Evolutionary conservation across 1,140 invertebrate species (phyloP).

Genomic region (Ptiloglossa arizonensis): DNA sequence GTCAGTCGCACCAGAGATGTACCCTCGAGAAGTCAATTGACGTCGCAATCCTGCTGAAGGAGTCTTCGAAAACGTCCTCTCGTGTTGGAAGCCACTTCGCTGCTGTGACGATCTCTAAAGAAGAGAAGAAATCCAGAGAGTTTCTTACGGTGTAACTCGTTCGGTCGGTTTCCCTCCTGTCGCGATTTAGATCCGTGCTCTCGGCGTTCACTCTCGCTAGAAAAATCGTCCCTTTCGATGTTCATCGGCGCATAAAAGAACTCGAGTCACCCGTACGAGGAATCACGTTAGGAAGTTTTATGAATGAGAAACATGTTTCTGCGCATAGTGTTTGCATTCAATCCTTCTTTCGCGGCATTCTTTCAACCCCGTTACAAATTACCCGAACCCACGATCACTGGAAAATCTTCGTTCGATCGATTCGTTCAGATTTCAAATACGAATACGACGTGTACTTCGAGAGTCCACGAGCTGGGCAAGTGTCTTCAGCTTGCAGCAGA

Average conservation of each 20-base stretch:
- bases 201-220: neutral
- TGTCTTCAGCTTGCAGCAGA: neutral
- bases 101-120: neutral
- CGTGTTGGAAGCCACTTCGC: neutral
- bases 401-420: neutral
- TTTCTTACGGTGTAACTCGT: slow-evolving; percentile 36
- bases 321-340: too few species aligned
- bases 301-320: neutral
- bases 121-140: slow-evolving; percentile 26
- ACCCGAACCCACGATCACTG: neutral
- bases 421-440: neutral
- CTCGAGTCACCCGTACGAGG: neutral
- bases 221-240: neutral
- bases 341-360: neutral
- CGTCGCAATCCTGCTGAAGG: slow-evolving; percentile 50
- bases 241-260: neutral
- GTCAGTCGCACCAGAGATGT: slow-evolving; percentile 75
- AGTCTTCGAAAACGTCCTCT: neutral
- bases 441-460: neutral
- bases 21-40: slow-evolving; percentile 67
- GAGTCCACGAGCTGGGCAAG: neutral
- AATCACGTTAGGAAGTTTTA: neutral
- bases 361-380: neutral
- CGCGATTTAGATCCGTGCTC: slow-evolving; percentile 5
- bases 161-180: slow-evolving; percentile 39